These are phyloP conservation scores for Allophyes oxyacanthae DNA, from an alignment of 2,888 invertebrate species.

Conservation along the genomic window DNA sequence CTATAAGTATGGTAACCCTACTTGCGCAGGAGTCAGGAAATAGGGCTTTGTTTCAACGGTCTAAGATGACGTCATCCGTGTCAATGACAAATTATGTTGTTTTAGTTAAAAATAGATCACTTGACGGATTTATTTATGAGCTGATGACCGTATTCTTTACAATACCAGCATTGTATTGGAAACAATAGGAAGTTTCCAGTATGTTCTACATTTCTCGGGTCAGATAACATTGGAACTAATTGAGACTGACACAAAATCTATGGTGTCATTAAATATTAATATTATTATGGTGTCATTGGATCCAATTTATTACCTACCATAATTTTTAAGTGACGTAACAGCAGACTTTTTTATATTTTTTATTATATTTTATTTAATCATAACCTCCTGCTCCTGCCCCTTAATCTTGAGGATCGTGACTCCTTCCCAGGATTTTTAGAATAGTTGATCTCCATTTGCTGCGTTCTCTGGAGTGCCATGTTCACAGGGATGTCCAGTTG, in stretches of 20 bases:
- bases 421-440: too few species aligned
- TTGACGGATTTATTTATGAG: slow-evolving; percentile 44
- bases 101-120: slow-evolving; percentile 49
- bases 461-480: too few species aligned
- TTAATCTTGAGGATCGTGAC: too few species aligned
- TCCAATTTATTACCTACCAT: too few species aligned
- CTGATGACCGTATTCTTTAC: slow-evolving; percentile 34
- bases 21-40: slow-evolving; percentile 48
- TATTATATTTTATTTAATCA: too few species aligned
- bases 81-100: slow-evolving; percentile 55
- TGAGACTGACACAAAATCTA: slow-evolving; percentile 8
- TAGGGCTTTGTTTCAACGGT: slow-evolving; percentile 43
- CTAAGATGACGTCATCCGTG: slow-evolving; percentile 43
- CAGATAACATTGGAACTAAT: slow-evolving; percentile 9
- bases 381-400: too few species aligned
- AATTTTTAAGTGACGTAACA: too few species aligned
- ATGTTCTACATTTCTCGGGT: slow-evolving; percentile 27
- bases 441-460: too few species aligned
- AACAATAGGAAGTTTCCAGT: slow-evolving; percentile 36
- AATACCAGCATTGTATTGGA: slow-evolving; percentile 47
- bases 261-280: not conserved
- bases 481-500: too few species aligned
- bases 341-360: too few species aligned
- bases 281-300: too few species aligned
- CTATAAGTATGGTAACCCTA: slow-evolving; percentile 35